Conservation (phyloP, 2,888 invertebrate genomes). For the Ectobius pallidus region DNA sequence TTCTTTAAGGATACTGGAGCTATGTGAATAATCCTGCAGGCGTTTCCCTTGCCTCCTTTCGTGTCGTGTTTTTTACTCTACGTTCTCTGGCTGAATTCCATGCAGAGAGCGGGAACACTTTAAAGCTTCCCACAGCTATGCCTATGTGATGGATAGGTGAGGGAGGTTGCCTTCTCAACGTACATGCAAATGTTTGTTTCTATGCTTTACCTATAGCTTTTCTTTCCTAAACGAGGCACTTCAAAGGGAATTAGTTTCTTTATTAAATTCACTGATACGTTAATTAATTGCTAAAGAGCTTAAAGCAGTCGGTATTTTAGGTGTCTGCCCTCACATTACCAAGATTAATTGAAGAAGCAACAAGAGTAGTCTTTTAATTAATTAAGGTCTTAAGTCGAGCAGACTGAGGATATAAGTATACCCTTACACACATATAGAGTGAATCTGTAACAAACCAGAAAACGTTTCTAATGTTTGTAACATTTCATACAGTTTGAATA, state of each 20-base stretch:
- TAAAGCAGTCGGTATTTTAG: no score
- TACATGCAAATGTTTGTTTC: background rate
- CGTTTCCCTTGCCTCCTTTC: slow-evolving; percentile 1
- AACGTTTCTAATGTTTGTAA: no score
- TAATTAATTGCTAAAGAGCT: background rate
- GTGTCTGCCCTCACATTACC: no score
- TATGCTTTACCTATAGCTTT: background rate
- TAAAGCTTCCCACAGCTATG: slow-evolving; percentile 35
- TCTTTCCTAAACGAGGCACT: background rate
- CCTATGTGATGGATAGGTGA: no score
- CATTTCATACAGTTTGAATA: no score
- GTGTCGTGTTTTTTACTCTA: slow-evolving; percentile 18
- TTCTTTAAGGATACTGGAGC: slow-evolving; percentile 24
- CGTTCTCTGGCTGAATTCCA: slow-evolving; percentile 12
- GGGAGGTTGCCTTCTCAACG: no score
- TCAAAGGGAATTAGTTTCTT: background rate
- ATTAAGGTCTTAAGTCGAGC: no score
- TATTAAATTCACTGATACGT: background rate
- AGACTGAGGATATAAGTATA: no score
- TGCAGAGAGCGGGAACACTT: slow-evolving; percentile 25
- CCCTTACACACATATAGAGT: no score
- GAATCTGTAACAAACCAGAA: no score
- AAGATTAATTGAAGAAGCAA: no score
- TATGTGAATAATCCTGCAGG: slow-evolving; percentile 35
- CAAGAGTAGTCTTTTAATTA: no score